Conservation (phyloP, 2,888 invertebrate species). For the Julus scandinavius region DNA sequence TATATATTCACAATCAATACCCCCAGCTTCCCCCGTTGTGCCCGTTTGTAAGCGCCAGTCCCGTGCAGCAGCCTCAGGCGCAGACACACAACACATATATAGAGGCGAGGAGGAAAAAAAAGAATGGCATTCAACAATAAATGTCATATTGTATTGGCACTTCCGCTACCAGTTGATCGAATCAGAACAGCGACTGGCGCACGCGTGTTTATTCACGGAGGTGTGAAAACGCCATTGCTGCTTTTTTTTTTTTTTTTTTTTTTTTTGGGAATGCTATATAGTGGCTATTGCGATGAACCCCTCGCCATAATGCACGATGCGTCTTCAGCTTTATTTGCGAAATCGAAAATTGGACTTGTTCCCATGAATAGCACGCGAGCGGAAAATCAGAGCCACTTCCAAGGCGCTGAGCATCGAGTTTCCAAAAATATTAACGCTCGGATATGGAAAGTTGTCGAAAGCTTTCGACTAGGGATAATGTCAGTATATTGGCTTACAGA, state of each 20-base stretch:
- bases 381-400: slow-evolving; percentile 31
- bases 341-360: slow-evolving; percentile 42
- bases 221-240: slow-evolving; percentile 29
- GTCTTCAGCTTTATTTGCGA: background rate
- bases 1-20: slow-evolving; percentile 40
- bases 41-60: background rate
- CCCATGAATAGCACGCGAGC: slow-evolving; percentile 2
- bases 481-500: slow-evolving; percentile 3
- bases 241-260: too few species aligned
- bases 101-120: background rate
- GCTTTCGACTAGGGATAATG: slow-evolving; percentile 25
- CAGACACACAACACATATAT: background rate
- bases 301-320: background rate
- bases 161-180: slow-evolving; percentile 49
- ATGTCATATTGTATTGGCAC: slow-evolving; percentile 53
- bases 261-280: background rate
- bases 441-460: slow-evolving; percentile 31
- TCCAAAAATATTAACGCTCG: background rate
- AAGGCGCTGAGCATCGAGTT: slow-evolving; percentile 14
- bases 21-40: background rate
- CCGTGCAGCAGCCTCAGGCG: slow-evolving; percentile 27
- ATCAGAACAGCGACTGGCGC: slow-evolving; percentile 47
- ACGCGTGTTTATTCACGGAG: slow-evolving; percentile 18
- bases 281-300: background rate
- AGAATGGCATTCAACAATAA: slow-evolving; percentile 51